Evolutionary conservation across 2,888 invertebrate genomes (phyloP).

Genomic region (Pharmacophagus antenor): DNA sequence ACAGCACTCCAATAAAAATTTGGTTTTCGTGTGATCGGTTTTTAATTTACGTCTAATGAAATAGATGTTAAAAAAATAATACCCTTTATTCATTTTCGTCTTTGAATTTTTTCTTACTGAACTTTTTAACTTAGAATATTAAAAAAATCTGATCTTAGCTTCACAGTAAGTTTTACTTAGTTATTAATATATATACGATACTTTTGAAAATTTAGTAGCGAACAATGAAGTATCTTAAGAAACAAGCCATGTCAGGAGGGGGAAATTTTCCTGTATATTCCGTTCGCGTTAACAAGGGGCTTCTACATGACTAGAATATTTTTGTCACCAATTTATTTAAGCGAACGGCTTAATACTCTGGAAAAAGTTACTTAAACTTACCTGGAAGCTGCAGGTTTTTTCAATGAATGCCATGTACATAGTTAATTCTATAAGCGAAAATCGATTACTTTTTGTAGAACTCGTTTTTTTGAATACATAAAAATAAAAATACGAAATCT

Average conservation of each 20-base stretch:
- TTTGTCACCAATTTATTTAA: constrained; percentile 73
- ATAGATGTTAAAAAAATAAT: neutral
- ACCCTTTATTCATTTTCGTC: neutral
- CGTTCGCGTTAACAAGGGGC: constrained; percentile 70
- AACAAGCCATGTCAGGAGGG: constrained; percentile 61
- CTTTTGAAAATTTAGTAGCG: constrained; percentile 52
- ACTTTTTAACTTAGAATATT: neutral
- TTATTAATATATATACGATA: neutral
- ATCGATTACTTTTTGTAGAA: no score
- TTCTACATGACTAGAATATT: constrained; percentile 77
- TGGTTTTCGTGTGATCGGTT: constrained; percentile 34
- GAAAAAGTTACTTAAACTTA: constrained; percentile 69
- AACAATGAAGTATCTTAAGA: constrained; percentile 53
- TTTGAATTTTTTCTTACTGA: no score
- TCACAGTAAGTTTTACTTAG: neutral
- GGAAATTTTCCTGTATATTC: constrained; percentile 65
- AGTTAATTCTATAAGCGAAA: neutral
- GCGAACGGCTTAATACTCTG: constrained; percentile 67
- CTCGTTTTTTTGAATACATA: no score
- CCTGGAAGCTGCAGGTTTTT: constrained; percentile 55
- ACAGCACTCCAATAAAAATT: constrained; percentile 57
- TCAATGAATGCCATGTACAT: constrained; percentile 45
- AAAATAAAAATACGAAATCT: no score
- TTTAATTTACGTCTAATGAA: neutral
- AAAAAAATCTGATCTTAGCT: neutral